Evolutionary conservation across 2,113 vertebrate species (phyloP).

Genomic region (Mixornis gularis): DNA sequence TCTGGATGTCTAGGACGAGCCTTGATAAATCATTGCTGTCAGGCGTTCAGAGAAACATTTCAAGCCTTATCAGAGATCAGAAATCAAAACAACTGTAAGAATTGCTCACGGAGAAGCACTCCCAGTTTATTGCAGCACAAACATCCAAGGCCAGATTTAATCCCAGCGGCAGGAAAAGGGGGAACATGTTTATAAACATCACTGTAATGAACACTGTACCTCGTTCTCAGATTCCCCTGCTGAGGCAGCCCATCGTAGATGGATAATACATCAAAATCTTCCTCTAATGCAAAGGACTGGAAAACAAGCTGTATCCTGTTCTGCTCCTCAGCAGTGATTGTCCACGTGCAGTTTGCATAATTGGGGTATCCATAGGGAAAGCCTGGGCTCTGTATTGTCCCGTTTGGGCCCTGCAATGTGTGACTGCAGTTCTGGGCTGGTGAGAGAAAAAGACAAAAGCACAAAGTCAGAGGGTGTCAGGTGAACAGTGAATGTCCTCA

Average conservation of each 20-base stretch:
- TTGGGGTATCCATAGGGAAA: constrained; percentile 98
- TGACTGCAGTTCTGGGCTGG: constrained; percentile 97
- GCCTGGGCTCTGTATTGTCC: constrained; percentile 95
- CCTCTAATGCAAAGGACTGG: constrained; percentile 95
- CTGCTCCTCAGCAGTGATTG: constrained; percentile 88
- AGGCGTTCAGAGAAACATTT: constrained; percentile 4
- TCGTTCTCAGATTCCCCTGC: constrained; percentile 87
- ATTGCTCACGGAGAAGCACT: background rate
- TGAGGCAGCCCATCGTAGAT: constrained; percentile 91
- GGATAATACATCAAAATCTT: constrained; percentile 95
- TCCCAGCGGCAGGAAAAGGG: background rate
- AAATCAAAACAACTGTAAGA: constrained; percentile 29
- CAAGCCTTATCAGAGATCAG: background rate
- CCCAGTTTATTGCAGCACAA: background rate
- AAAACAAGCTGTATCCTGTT: constrained; percentile 97
- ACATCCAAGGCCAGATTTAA: background rate
- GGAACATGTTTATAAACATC: background rate
- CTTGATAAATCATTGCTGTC: background rate
- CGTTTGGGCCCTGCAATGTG: constrained; percentile 87
- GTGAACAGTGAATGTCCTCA: background rate
- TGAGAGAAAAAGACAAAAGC: constrained; percentile 41
- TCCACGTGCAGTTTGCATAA: constrained; percentile 99
- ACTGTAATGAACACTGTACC: constrained; percentile 65
- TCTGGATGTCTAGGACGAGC: background rate
- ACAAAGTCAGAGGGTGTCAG: background rate